Conservation (phyloP, 2,113 vertebrate genomes). For the rabbit (Oryctolagus cuniculus) region DNA sequence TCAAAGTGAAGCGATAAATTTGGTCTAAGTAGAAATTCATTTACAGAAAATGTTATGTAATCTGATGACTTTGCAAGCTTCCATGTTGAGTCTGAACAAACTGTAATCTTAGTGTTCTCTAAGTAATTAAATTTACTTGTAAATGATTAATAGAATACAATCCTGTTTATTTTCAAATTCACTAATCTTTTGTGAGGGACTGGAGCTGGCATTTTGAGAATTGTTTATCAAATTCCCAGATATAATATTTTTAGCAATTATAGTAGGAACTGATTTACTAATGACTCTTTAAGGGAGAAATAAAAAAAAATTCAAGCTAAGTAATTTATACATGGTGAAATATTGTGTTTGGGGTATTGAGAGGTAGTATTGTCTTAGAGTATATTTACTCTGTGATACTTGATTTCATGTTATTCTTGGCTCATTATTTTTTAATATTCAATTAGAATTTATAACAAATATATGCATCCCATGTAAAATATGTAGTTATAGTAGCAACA, state of each 20-base stretch:
- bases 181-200: neutral
- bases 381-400: neutral
- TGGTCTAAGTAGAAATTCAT: neutral
- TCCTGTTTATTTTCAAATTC: neutral
- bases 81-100: neutral
- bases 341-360: neutral
- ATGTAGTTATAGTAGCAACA: neutral
- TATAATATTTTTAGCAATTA: neutral
- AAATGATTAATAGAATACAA: neutral
- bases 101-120: neutral
- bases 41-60: neutral
- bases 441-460: neutral
- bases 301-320: neutral
- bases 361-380: neutral
- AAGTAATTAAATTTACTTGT: neutral
- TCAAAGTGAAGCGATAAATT: neutral
- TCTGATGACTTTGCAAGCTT: neutral
- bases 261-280: neutral
- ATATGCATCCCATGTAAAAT: neutral
- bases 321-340: neutral
- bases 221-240: neutral
- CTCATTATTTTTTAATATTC: conserved; percentile 34
- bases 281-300: neutral
- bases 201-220: neutral
- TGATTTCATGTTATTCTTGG: neutral